Percentiles rank a stretch among this genome's conserved stretches.
Conservation (phyloP, 1,140 invertebrate genomes). For the Varroa destructor region DNA sequence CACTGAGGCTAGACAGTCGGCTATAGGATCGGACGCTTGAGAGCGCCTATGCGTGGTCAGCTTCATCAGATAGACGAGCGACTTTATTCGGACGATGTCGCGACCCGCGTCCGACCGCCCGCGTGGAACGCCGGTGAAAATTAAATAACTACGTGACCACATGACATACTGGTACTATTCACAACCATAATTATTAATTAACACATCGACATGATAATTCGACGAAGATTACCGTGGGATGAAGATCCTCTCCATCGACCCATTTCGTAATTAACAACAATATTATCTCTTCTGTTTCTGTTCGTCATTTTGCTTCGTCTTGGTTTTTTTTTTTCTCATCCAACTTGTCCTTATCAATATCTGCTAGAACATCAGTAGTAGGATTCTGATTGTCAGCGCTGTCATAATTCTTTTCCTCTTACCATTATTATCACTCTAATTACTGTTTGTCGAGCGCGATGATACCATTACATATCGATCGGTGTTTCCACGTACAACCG, state of each 20-base stretch:
- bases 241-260: not conserved
- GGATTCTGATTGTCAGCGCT: too few relatives aligned
- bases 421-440: not conserved
- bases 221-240: not conserved
- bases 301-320: too few relatives aligned
- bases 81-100: not conserved
- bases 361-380: too few relatives aligned
- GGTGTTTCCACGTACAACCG: too few relatives aligned
- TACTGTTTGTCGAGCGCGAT: not conserved
- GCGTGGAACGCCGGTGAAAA: slow-evolving; percentile 16
- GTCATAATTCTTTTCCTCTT: too few relatives aligned
- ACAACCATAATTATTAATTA: slow-evolving; percentile 29
- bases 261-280: not conserved
- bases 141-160: slow-evolving; percentile 26
- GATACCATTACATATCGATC: too few relatives aligned
- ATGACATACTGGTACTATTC: slow-evolving; percentile 12
- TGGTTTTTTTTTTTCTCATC: too few relatives aligned
- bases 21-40: too few relatives aligned
- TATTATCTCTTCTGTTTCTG: not conserved
- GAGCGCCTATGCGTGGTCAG: not conserved
- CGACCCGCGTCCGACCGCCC: too few relatives aligned
- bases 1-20: not conserved
- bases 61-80: not conserved
- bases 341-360: too few relatives aligned
- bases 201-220: not conserved